Evolutionary conservation across 2,113 vertebrate species (phyloP).

Genomic region (Pachyramphus minor): DNA sequence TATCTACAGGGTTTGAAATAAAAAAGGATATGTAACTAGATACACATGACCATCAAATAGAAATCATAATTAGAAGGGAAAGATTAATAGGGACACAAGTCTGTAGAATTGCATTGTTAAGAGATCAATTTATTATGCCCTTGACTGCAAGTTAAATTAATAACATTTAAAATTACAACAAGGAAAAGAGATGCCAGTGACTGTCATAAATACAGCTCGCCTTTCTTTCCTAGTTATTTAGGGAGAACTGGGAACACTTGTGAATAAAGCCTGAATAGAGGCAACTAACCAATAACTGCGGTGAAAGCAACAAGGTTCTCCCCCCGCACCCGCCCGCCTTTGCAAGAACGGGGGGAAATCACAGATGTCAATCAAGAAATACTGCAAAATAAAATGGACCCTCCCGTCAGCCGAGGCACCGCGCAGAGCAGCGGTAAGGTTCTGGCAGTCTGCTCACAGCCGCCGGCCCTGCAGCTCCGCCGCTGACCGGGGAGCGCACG

Average conservation of each 20-base stretch:
- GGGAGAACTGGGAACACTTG: not conserved
- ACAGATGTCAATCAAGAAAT: constrained; percentile 58
- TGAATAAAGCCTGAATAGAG: constrained; percentile 15
- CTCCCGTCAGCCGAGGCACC: not conserved
- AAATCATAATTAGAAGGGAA: not conserved
- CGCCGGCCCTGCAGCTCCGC: not conserved
- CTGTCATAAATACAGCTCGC: not conserved
- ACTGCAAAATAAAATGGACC: constrained; percentile 72
- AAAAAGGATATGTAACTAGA: not conserved
- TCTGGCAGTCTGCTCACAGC: not conserved
- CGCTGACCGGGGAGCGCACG: constrained; percentile 23
- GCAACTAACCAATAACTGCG: constrained; percentile 54
- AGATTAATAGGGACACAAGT: not conserved
- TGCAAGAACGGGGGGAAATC: not conserved
- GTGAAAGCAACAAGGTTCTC: constrained; percentile 43
- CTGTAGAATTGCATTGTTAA: constrained; percentile 2
- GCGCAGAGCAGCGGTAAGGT: not conserved
- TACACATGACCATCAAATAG: not conserved
- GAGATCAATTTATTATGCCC: not conserved
- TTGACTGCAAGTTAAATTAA: constrained; percentile 1
- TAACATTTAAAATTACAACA: not conserved
- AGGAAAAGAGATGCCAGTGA: not conserved
- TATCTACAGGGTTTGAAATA: not conserved
- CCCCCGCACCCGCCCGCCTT: not conserved
- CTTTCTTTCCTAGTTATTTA: not conserved